Evolutionary conservation across 2,797 vertebrate genomes (phyloP), one percentile per base, ranked within the genome.

Genomic region (Acanthurus lineatus): DNA sequence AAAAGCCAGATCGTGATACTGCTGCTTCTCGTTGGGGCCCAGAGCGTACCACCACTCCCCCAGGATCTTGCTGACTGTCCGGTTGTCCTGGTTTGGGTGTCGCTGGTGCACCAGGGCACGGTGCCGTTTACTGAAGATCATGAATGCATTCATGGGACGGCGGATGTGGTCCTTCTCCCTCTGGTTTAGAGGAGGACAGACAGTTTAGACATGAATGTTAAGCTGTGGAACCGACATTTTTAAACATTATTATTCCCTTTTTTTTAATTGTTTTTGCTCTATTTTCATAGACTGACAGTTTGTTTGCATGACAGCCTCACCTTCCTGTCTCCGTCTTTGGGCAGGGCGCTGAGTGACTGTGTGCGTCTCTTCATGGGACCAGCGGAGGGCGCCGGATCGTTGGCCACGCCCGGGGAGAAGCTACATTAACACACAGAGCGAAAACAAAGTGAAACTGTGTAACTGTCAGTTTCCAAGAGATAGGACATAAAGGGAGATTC

Each of bases 21-120:
- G 96, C 94, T 98, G 97, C 89, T 98, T 98, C 94, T 98, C 96
- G 42, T 96, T 97, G 83, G 95, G 93, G 10, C 97, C 97, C 91
- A 98, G 93, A 0, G 97, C 97, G 0, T 97, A 98, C 97, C 97
- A 98, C 97, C 97, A 98, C 90, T 98, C 97, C 52, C 97, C 97
- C 90, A 98, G 92, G 91, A 98, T 98, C 94, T 98, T 98, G 93
- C 97, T 98, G 93, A 97, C 97, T 0, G 97, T 98, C 25, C 97
- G 95, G 91, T 98, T 98, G 93, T 98, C 97, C 93, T 98, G 97
- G 92, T 98, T 98, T 22, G 97, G 97, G 81, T 98, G 97, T 16
- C 97, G 94, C 92, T 98, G 97, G 91, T 98, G 97, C 60, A 98
- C 97, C 82, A 97, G 93, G 14, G 96, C 97, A 51, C 97, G 95